These are phyloP conservation scores for Trichogramma pretiosum DNA, from an alignment of 1,140 invertebrate species.

Conservation along the genomic window DNA sequence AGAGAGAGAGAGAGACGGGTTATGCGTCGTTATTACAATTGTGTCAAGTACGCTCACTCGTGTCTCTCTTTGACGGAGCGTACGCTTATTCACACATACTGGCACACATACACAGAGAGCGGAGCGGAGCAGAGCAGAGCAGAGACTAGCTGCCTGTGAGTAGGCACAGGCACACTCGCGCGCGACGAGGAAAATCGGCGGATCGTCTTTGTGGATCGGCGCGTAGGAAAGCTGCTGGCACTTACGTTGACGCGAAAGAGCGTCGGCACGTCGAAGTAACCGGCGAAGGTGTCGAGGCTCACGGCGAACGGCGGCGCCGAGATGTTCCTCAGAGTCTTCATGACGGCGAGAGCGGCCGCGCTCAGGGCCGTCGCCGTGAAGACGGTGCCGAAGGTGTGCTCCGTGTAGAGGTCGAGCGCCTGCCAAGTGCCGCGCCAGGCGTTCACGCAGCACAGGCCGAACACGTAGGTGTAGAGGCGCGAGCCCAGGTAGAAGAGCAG, in stretches of 20 bases:
- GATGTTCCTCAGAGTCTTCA: slow-evolving; percentile 65
- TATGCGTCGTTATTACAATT: no score
- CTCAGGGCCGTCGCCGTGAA: slow-evolving; percentile 54
- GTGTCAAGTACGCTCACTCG: slow-evolving; percentile 19
- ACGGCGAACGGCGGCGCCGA: slow-evolving; percentile 73
- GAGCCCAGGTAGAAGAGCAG: slow-evolving; percentile 63
- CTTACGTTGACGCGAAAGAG: slow-evolving; percentile 69
- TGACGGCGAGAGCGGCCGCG: slow-evolving; percentile 53
- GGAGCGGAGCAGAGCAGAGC: neutral
- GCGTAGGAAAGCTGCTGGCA: slow-evolving; percentile 20
- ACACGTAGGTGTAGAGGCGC: slow-evolving; percentile 64
- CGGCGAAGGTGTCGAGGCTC: slow-evolving; percentile 59
- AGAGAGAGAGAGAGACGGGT: no score
- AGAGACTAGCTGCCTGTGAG: no score
- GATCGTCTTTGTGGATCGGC: no score
- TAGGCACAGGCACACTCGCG: no score
- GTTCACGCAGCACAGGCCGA: slow-evolving; percentile 70
- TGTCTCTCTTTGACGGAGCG: no score
- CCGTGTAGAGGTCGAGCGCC: slow-evolving; percentile 61
- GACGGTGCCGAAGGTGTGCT: slow-evolving; percentile 48
- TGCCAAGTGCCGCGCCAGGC: slow-evolving; percentile 77
- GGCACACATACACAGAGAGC: no score
- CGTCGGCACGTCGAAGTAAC: slow-evolving; percentile 74
- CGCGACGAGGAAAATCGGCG: no score
- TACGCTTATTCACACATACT: no score